Conservation (phyloP, 2,888 invertebrate species). For the Drosophila lacicola region DNA sequence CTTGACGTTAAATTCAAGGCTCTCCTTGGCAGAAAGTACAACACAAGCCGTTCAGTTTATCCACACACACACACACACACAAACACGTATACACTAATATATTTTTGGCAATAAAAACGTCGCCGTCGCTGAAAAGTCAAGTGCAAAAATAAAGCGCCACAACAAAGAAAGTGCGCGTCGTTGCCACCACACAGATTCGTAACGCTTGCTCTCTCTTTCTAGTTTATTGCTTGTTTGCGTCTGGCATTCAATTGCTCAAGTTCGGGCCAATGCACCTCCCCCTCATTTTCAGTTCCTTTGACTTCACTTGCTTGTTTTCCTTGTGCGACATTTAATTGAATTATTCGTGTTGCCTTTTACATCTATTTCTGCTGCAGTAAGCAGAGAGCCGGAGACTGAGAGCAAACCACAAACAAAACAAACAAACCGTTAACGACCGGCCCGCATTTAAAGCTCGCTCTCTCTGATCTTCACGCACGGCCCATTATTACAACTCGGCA, state of each 20-base stretch:
- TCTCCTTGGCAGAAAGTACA: conserved; percentile 38
- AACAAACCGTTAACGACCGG: conserved; percentile 53
- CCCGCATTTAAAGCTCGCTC: conserved; percentile 20
- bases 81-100: conserved; percentile 16
- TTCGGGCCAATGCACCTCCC: conserved; percentile 48
- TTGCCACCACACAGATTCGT: conserved; percentile 25
- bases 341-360: conserved; percentile 51
- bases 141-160: conserved; percentile 66
- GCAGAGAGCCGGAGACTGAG: not conserved
- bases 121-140: conserved; percentile 66
- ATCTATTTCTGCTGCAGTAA: conserved; percentile 21
- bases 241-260: conserved; percentile 68
- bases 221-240: conserved; percentile 24
- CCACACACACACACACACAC: conserved; percentile 16
- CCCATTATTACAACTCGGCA: conserved; percentile 33
- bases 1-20: conserved; percentile 62
- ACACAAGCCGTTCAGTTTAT: conserved; percentile 32
- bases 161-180: conserved; percentile 68
- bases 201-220: conserved; percentile 8
- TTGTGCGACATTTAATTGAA: conserved; percentile 72
- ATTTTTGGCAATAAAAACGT: conserved; percentile 74
- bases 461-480: conserved; percentile 44
- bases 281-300: conserved; percentile 26
- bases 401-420: conserved; percentile 37
- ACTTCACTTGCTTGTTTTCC: conserved; percentile 56